Evolutionary conservation across 1,140 invertebrate species (phyloP), one percentile per base, ranked within the genome.

Genomic region (Eupristina koningsbergeri): DNA sequence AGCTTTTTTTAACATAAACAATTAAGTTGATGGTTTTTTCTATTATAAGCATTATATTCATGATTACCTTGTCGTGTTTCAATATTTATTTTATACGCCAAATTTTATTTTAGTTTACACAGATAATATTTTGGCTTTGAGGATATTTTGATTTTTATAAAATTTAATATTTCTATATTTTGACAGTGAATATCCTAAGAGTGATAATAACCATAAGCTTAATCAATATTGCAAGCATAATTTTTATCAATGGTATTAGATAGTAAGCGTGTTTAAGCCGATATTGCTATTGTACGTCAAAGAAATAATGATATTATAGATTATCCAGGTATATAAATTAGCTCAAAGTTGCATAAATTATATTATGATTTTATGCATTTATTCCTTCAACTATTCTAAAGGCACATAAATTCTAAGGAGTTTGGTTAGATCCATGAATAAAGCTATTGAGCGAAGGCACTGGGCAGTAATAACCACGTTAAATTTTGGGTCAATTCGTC

Each of bases 361-460:
- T 64, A 67, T 67, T 67, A 67, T n/a, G 34, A 67, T 67, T 67
- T 67, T 67, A 67, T 67, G 64, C 64, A 67, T 67, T 67, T 67
- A 67, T 67, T 67, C 64, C 3, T 67, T 34, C 36, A 67, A 67
- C 64, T 67, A 67, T 71, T 71, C 41, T 71, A 71, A 71, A 71
- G 22, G 15, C 36, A 71, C 67, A 41, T 41, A 71, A 71, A 41
- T 71, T 41, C 36, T 15, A n/a, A 71, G 36, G 39, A 71, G 67
- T 3, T 71, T 41, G 39, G 36, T 71, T 71, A 41, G 67, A n/a
- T 41, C 67, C 15, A 39, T 71, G 67, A 71, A 41, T 71, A 71
- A 71, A 41, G 26, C 67, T 71, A 71, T 71, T 41, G 67, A 71
- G 39, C 67, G 7, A 11, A 41, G 22, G 36, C 7, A 71, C 5